Evolutionary conservation across 2,797 vertebrate species (phyloP).

Genomic region (Pseudopleuronectes americanus): DNA sequence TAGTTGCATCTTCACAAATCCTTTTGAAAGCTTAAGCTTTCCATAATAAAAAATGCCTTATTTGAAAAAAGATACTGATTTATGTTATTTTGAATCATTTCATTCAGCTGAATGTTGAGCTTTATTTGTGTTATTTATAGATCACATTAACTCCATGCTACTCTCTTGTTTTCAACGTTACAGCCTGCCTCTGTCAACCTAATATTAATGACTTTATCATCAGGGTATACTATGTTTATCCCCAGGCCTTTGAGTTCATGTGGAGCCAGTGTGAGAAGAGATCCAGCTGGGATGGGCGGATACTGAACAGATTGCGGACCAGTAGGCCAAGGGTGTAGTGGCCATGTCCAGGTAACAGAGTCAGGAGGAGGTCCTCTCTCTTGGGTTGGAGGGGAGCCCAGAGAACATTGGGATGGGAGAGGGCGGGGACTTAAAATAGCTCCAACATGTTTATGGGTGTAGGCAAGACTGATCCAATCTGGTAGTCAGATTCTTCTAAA

Average conservation of each 20-base stretch:
- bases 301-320: constrained; percentile 82
- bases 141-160: not conserved
- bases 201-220: constrained; percentile 46
- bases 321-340: constrained; percentile 75
- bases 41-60: not conserved
- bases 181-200: constrained; percentile 39
- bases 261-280: constrained; percentile 59
- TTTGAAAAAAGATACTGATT: constrained; percentile 6
- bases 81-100: constrained; percentile 19
- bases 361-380: constrained; percentile 60
- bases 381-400: constrained; percentile 64
- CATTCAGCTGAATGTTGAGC: not conserved
- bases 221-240: constrained; percentile 54
- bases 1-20: constrained; percentile 1
- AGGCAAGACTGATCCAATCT: constrained; percentile 35
- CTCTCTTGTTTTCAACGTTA: constrained; percentile 33
- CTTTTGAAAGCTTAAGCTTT: not conserved
- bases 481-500: not conserved
- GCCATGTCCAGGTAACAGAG: constrained; percentile 70
- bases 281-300: constrained; percentile 71
- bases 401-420: constrained; percentile 40
- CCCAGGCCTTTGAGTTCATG: constrained; percentile 36
- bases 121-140: constrained; percentile 30
- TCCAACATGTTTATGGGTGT: constrained; percentile 41
- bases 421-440: constrained; percentile 72